A percentile compares a stretch with the other conserved stretches of the same genome.
These are phyloP conservation scores for Catostomus latipinnis DNA, from an alignment of 2,797 vertebrate genomes.

Conservation along the genomic window DNA sequence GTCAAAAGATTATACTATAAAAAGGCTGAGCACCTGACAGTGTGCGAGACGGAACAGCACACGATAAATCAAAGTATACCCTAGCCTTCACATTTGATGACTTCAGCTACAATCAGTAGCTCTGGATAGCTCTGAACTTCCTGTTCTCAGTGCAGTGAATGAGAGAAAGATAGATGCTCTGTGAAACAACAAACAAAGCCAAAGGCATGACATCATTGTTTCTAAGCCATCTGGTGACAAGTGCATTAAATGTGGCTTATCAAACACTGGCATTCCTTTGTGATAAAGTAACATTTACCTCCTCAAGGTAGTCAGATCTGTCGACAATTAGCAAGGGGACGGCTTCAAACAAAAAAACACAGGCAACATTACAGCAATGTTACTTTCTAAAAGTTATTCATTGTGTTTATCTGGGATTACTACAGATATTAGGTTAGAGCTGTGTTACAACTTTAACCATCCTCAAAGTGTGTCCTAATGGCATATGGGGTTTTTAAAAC, in stretches of 20 bases:
- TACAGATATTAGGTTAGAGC: conserved; percentile 32
- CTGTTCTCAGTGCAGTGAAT: conserved; percentile 19
- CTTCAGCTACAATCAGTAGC: neutral
- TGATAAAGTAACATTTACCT: conserved; percentile 74
- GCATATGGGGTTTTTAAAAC: conserved; percentile 30
- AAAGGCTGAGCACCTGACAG: too few relatives aligned
- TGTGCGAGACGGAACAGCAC: too few relatives aligned
- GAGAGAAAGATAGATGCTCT: conserved; percentile 35
- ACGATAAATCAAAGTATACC: too few relatives aligned
- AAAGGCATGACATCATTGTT: conserved; percentile 32
- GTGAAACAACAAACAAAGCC: conserved; percentile 18
- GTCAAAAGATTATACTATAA: too few relatives aligned
- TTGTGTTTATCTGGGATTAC: conserved; percentile 28
- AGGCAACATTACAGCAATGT: conserved; percentile 65
- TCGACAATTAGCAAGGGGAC: conserved; percentile 81
- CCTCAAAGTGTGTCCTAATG: conserved; percentile 20
- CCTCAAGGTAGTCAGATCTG: conserved; percentile 77
- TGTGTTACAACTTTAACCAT: conserved; percentile 32
- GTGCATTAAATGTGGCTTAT: conserved; percentile 46
- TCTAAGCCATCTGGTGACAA: conserved; percentile 61
- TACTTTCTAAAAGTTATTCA: conserved; percentile 23
- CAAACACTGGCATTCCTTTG: conserved; percentile 49
- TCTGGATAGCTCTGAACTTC: conserved; percentile 9
- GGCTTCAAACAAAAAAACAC: conserved; percentile 79
- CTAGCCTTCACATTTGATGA: too few relatives aligned